Percentiles rank a stretch among this genome's conserved stretches.
Conservation (phyloP, 2,113 vertebrate species). For the Gavia stellata region DNA sequence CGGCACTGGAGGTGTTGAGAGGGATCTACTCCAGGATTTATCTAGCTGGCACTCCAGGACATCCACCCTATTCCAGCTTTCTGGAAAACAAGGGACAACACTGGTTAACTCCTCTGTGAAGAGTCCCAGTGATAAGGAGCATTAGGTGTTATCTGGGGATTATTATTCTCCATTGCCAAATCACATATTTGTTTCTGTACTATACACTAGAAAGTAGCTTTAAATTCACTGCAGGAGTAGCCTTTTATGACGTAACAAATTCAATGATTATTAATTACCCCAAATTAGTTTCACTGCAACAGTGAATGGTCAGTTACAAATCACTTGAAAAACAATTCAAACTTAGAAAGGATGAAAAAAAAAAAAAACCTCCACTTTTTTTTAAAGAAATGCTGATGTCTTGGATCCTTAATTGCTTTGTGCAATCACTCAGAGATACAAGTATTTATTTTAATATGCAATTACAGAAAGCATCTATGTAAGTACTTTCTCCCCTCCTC, state of each 20-base stretch:
- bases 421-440: background rate
- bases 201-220: background rate
- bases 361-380: background rate
- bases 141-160: background rate
- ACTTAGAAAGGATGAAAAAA: background rate
- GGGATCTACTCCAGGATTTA: background rate
- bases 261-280: background rate
- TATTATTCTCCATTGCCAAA: background rate
- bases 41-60: background rate
- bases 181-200: background rate
- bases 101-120: background rate
- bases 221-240: background rate
- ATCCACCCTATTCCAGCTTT: background rate
- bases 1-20: rapidly evolving
- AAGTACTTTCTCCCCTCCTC: background rate
- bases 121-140: background rate
- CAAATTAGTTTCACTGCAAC: background rate
- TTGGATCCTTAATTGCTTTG: background rate
- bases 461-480: background rate
- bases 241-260: background rate
- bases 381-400: background rate
- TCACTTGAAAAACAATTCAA: background rate
- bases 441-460: background rate
- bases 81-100: background rate
- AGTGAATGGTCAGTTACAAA: background rate